Evolutionary conservation across 1,140 invertebrate species (phyloP).

Genomic region (Lasioglossum albipes): DNA sequence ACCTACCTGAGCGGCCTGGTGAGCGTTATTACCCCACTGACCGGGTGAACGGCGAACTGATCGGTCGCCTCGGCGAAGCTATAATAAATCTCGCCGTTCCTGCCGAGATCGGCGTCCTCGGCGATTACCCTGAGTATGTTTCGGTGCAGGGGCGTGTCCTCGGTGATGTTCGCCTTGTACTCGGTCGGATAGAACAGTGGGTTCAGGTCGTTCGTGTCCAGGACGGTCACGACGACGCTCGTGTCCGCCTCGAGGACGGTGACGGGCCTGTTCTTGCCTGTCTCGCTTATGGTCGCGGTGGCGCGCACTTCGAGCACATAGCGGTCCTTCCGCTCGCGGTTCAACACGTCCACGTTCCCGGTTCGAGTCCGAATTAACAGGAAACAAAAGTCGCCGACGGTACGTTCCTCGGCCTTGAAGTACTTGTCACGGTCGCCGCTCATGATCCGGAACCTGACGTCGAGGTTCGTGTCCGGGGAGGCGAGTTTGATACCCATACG

Average conservation of each 20-base stretch:
- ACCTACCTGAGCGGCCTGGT: conserved; percentile 86
- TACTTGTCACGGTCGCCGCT: conserved; percentile 92
- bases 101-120: conserved; percentile 95
- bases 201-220: conserved; percentile 95
- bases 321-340: conserved; percentile 92
- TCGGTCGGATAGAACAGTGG: conserved; percentile 93
- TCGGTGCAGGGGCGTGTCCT: conserved; percentile 92
- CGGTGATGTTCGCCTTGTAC: conserved; percentile 92
- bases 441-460: conserved; percentile 90
- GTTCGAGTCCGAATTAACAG: conserved; percentile 92
- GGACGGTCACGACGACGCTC: conserved; percentile 88
- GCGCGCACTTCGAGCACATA: conserved; percentile 92
- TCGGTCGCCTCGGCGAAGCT: conserved; percentile 91
- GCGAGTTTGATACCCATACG: conserved; percentile 85
- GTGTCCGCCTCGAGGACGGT: conserved; percentile 85
- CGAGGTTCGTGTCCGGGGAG: conserved; percentile 81
- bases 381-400: conserved; percentile 96
- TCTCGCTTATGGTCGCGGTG: conserved; percentile 80
- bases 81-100: conserved; percentile 98
- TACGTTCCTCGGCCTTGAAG: conserved; percentile 93
- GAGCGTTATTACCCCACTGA: conserved; percentile 92
- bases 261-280: conserved; percentile 80
- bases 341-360: conserved; percentile 90
- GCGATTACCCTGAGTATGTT: conserved; percentile 89
- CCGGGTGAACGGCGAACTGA: conserved; percentile 94